Percentiles rank a stretch among this genome's conserved stretches.
Conservation (phyloP, 92 coral and sea anemone species). For the Actinostola sp. region DNA sequence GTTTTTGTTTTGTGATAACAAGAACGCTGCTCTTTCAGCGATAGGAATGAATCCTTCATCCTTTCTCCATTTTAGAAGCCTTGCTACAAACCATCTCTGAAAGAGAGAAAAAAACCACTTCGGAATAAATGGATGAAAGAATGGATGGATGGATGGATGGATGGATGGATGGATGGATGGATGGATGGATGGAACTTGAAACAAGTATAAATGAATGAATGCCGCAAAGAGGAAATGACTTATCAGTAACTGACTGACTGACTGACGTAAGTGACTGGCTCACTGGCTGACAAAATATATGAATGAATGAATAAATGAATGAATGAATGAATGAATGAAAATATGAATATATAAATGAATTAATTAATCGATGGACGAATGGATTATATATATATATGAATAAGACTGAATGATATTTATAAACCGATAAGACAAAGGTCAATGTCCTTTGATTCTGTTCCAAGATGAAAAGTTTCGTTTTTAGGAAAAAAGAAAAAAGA, state of each 20-base stretch:
- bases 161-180: neutral
- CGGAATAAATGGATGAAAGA: no score
- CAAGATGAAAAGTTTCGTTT: no score
- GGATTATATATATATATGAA: no score
- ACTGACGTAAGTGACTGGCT: no score
- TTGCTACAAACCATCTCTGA: slow-evolving; percentile 77
- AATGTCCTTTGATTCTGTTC: no score
- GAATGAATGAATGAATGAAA: no score
- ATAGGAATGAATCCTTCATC: slow-evolving; percentile 80
- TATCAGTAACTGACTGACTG: no score
- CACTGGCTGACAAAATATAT: neutral
- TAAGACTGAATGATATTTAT: no score
- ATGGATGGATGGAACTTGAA: neutral
- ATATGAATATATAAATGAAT: no score
- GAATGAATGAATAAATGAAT: neutral
- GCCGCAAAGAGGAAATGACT: neutral
- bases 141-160: neutral
- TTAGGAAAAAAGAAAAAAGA: no score
- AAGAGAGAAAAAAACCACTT: slow-evolving; percentile 5
- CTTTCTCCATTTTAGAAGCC: slow-evolving; percentile 71
- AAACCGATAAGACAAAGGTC: no score
- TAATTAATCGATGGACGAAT: no score
- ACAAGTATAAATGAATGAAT: neutral
- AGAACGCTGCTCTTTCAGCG: slow-evolving; percentile 72
- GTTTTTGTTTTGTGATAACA: slow-evolving; percentile 56